A percentile compares a stretch with the other conserved stretches of the same genome.
These are phyloP conservation scores for Ochotona curzoniae DNA, from an alignment of 2,113 vertebrate genomes.

Conservation along the genomic window DNA sequence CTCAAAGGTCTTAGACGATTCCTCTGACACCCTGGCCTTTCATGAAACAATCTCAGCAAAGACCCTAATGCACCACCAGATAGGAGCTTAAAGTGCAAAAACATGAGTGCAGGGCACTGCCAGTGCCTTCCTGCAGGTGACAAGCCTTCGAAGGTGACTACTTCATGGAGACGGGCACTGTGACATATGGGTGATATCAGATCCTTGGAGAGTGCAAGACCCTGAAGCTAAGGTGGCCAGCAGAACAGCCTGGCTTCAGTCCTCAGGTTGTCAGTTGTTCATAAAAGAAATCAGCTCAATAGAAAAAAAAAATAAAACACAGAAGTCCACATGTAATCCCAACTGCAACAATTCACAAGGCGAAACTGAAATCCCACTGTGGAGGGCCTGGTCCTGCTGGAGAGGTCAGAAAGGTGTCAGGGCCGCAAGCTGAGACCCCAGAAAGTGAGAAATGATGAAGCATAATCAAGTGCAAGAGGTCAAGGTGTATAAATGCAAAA, in stretches of 20 bases:
- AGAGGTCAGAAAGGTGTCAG: background rate
- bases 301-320: background rate
- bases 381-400: no score
- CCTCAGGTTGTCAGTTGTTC: background rate
- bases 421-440: background rate
- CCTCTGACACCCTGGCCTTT: background rate
- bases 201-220: background rate
- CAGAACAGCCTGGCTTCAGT: background rate
- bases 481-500: background rate
- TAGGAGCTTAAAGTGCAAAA: background rate
- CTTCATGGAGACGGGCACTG: background rate
- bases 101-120: background rate
- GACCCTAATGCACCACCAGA: background rate
- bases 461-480: no score
- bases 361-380: background rate
- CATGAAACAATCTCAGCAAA: background rate
- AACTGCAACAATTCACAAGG: background rate
- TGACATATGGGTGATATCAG: background rate
- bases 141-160: background rate
- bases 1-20: background rate
- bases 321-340: background rate
- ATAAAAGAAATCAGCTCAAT: background rate
- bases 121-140: background rate
- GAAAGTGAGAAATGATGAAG: background rate
- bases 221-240: rapidly evolving